phyloP scores from a whole-genome alignment of 2,888 invertebrate species.

The Sisyra nigra region DNA sequence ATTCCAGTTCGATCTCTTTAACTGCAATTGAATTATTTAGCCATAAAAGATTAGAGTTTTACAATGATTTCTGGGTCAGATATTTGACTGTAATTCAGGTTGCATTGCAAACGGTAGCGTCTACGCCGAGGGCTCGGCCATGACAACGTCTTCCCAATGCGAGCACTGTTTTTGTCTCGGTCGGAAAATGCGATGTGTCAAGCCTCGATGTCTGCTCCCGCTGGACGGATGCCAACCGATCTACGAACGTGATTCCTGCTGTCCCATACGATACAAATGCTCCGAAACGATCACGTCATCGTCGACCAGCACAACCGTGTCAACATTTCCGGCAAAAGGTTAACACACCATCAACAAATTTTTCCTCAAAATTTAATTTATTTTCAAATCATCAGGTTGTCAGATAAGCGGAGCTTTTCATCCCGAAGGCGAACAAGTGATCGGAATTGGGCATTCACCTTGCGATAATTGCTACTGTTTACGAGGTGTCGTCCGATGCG shows the following conservation, averaged over 20 bases:
- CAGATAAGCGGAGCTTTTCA: slow-evolving; percentile 40
- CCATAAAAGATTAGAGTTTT: neutral
- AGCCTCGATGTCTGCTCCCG: slow-evolving; percentile 62
- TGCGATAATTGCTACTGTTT: slow-evolving; percentile 74
- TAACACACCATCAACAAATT: neutral
- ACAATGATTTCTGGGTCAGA: too few relatives aligned
- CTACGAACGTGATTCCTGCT: slow-evolving; percentile 51
- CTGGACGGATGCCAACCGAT: slow-evolving; percentile 52
- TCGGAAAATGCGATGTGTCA: slow-evolving; percentile 57
- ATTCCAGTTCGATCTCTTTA: too few relatives aligned
- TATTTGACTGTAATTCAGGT: slow-evolving; percentile 25
- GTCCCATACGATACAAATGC: slow-evolving; percentile 69
- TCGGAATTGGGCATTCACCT: slow-evolving; percentile 34
- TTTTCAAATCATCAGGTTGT: slow-evolving; percentile 34
- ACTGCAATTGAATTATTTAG: neutral
- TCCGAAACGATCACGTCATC: slow-evolving; percentile 17
- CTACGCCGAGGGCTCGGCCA: slow-evolving; percentile 68
- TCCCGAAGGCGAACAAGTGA: slow-evolving; percentile 56
- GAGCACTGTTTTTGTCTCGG: slow-evolving; percentile 69
- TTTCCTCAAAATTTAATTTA: slow-evolving; percentile 1
- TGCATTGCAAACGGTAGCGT: slow-evolving; percentile 54
- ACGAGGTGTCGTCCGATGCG: slow-evolving; percentile 54
- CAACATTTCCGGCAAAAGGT: slow-evolving; percentile 1
- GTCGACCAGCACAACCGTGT: slow-evolving; percentile 11
- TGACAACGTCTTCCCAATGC: slow-evolving; percentile 63